Evolutionary conservation across 1,140 invertebrate species (phyloP).

Genomic region (Bombus superbus): DNA sequence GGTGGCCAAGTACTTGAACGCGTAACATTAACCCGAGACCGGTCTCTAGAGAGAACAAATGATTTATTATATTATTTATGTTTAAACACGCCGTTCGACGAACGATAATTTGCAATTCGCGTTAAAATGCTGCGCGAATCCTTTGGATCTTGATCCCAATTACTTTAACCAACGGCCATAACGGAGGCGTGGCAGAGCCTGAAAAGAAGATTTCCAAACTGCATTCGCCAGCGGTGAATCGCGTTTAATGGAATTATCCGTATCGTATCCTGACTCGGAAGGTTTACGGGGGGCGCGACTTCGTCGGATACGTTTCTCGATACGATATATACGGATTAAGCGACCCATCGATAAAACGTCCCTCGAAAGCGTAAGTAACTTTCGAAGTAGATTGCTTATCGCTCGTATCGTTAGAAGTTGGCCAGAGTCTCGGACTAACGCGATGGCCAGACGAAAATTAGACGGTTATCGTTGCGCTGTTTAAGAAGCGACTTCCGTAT

Average conservation of each 20-base stretch:
- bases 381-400: slow-evolving; percentile 37
- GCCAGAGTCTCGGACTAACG: not conserved
- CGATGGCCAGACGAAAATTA: slow-evolving; percentile 1
- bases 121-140: not conserved
- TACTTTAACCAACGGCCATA: not conserved
- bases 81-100: too few species aligned
- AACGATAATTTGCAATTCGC: not conserved
- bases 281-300: slow-evolving; percentile 6
- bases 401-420: slow-evolving; percentile 6
- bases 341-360: slow-evolving; percentile 28
- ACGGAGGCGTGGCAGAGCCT: not conserved
- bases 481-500: not conserved
- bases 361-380: slow-evolving; percentile 27
- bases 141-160: not conserved
- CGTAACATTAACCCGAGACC: too few species aligned
- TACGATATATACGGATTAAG: slow-evolving; percentile 34
- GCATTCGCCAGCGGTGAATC: not conserved
- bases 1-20: too few species aligned
- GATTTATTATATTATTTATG: too few species aligned
- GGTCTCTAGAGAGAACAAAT: too few species aligned
- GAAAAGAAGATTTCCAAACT: slow-evolving; percentile 30
- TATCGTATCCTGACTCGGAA: slow-evolving; percentile 18
- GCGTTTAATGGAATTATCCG: slow-evolving; percentile 39
- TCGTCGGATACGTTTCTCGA: slow-evolving; percentile 21
- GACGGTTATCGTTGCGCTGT: not conserved